Percentiles rank a stretch among this genome's conserved stretches.
phyloP scores from a whole-genome alignment of 1,140 invertebrate species.

The Asbolus verrucosus region DNA sequence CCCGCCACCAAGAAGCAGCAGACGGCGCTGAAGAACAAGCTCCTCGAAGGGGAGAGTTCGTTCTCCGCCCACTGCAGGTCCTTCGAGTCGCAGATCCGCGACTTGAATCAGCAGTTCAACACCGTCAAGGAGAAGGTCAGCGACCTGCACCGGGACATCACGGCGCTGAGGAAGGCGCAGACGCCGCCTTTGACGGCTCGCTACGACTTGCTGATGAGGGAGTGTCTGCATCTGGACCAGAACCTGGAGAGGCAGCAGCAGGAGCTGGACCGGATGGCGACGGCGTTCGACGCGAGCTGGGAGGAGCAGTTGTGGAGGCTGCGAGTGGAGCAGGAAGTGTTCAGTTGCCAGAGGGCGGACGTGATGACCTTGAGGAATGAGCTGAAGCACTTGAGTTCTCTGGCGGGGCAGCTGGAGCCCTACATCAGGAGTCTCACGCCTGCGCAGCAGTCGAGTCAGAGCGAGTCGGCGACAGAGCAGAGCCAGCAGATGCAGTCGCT shows the following conservation, averaged over 20 bases:
- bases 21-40: slow-evolving; percentile 64
- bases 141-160: slow-evolving; percentile 74
- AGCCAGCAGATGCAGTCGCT: slow-evolving; percentile 62
- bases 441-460: slow-evolving; percentile 62
- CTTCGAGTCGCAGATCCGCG: slow-evolving; percentile 74
- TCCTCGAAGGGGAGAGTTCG: slow-evolving; percentile 69
- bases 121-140: slow-evolving; percentile 74
- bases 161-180: slow-evolving; percentile 68
- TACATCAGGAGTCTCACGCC: slow-evolving; percentile 72
- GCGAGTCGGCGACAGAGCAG: slow-evolving; percentile 61
- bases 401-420: slow-evolving; percentile 75
- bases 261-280: slow-evolving; percentile 73
- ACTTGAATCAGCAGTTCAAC: slow-evolving; percentile 73
- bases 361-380: slow-evolving; percentile 74
- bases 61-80: slow-evolving; percentile 76
- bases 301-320: slow-evolving; percentile 78
- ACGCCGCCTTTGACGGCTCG: slow-evolving; percentile 70
- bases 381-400: slow-evolving; percentile 75
- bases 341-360: slow-evolving; percentile 73
- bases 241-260: slow-evolving; percentile 74
- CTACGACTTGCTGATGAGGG: slow-evolving; percentile 71
- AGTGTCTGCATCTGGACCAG: slow-evolving; percentile 74
- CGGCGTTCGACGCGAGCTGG: slow-evolving; percentile 75
- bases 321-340: slow-evolving; percentile 76
- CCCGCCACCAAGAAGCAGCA: slow-evolving; percentile 67